phyloP scores from a whole-genome alignment of 2,113 vertebrate genomes.

The Bufo bufo region DNA sequence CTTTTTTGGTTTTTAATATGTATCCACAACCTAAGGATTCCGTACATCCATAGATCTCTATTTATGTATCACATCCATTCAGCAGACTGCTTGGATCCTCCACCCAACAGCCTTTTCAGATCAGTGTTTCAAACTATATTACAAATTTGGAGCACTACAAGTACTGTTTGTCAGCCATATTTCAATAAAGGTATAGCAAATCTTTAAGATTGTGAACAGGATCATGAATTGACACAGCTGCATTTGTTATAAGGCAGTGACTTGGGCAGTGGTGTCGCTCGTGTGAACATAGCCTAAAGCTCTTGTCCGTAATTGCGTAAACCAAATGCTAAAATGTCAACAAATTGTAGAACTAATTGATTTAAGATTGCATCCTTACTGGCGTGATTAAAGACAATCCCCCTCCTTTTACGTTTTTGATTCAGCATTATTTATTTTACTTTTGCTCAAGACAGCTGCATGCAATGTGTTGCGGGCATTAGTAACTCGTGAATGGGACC shows the following conservation, averaged over 20 bases:
- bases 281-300: background rate
- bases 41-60: background rate
- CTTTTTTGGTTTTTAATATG: too few relatives aligned
- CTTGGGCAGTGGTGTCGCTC: background rate
- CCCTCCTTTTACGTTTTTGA: slow-evolving; percentile 67
- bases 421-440: slow-evolving; percentile 74
- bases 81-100: background rate
- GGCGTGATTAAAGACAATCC: slow-evolving; percentile 70
- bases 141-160: too few relatives aligned
- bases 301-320: slow-evolving; percentile 61
- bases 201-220: background rate
- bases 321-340: slow-evolving; percentile 69
- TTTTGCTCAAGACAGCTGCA: slow-evolving; percentile 76
- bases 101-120: background rate
- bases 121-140: background rate
- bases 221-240: background rate
- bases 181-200: background rate
- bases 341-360: slow-evolving; percentile 65
- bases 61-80: too few relatives aligned
- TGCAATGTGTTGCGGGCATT: slow-evolving; percentile 70
- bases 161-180: background rate
- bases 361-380: slow-evolving; percentile 70
- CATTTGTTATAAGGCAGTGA: slow-evolving; percentile 3
- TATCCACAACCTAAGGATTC: background rate
- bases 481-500: slow-evolving; percentile 66